Base-by-base conservation (phyloP, 2,113 vertebrate species). In the Tragelaphus buxtoni region DNA sequence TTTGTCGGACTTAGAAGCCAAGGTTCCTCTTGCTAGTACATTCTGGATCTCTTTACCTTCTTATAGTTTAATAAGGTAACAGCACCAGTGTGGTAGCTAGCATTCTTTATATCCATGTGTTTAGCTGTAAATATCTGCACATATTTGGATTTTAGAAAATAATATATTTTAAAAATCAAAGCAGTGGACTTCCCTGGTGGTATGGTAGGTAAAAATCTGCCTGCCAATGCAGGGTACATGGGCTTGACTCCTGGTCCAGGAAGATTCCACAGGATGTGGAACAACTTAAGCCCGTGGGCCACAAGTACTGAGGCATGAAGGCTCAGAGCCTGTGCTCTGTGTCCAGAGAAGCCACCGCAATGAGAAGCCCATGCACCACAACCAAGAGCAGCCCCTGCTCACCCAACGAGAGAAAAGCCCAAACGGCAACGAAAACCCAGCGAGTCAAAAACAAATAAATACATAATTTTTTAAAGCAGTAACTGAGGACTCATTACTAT, bases 51-150 rank as follows among this genome's bases (percentile, higher is more conserved):
- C 91, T 85, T 60, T 32, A 49, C 55, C 56, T 60, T 32, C 42
- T 76, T 39, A 74, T 7, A 76, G 42, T 85, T 76, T 85, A 92
- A 32, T 26, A 85, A 60, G 32, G 72, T 83, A 72, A 92, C 1
- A 83, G 63, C 24, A 92, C 72, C 53, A 84, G 13, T 35, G 51
- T 28, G 24, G 30, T 35, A 47, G 90, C 90, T 74, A 47, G 83
- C 51, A 61, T 76, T 85, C 65, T 60, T 85, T 35, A 85, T 4
- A 18, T 61, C 30, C 42, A 42, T 16, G 32, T 61, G 24, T 51
- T 85, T 85, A 85, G 35, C n/a, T 49, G n/a, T 76, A 76, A 92
- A 51, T 76, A 85, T 30, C 24, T 58, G 12, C 10, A 49, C n/a
- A 39, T 39, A 60, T 20, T 24, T 76, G 32, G 42, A 61, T 77